Evolutionary conservation across 1,140 invertebrate species (phyloP).

Genomic region (Drosophila parabipectinata): DNA sequence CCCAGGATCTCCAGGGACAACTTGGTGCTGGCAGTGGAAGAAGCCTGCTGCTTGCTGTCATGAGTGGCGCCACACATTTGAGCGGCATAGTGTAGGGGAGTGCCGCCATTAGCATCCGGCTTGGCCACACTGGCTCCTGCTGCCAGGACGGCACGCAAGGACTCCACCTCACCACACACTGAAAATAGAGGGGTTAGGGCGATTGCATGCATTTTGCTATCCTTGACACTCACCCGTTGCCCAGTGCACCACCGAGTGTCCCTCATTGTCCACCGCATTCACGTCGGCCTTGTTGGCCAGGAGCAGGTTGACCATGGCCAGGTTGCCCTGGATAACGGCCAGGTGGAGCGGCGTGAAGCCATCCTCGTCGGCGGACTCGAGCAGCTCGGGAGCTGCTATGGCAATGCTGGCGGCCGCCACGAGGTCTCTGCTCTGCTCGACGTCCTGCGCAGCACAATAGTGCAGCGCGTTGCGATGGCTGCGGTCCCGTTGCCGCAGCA

Average conservation of each 20-base stretch:
- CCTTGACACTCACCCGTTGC: slow-evolving; percentile 89
- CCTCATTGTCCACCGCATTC: slow-evolving; percentile 94
- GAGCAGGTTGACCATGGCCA: slow-evolving; percentile 91
- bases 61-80: slow-evolving; percentile 95
- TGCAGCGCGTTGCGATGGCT: slow-evolving; percentile 95
- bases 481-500: slow-evolving; percentile 89
- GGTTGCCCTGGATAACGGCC: slow-evolving; percentile 95
- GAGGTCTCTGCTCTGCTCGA: slow-evolving; percentile 86
- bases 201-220: background rate
- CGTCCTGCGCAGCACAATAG: slow-evolving; percentile 89
- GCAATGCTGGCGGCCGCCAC: slow-evolving; percentile 86
- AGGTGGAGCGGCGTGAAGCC: slow-evolving; percentile 97
- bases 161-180: slow-evolving; percentile 96
- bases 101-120: slow-evolving; percentile 96
- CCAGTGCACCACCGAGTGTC: slow-evolving; percentile 99
- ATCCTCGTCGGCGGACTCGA: slow-evolving; percentile 94
- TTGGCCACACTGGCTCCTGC: slow-evolving; percentile 93
- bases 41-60: slow-evolving; percentile 86
- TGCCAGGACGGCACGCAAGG: slow-evolving; percentile 92
- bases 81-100: slow-evolving; percentile 98
- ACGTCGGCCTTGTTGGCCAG: slow-evolving; percentile 93
- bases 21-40: slow-evolving; percentile 67
- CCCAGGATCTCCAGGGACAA: slow-evolving; percentile 92
- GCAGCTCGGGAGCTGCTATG: slow-evolving; percentile 90
- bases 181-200: slow-evolving; percentile 1